Evolutionary conservation across 2,888 invertebrate species (phyloP).

Genomic region (Tenthredo scrophulariae): DNA sequence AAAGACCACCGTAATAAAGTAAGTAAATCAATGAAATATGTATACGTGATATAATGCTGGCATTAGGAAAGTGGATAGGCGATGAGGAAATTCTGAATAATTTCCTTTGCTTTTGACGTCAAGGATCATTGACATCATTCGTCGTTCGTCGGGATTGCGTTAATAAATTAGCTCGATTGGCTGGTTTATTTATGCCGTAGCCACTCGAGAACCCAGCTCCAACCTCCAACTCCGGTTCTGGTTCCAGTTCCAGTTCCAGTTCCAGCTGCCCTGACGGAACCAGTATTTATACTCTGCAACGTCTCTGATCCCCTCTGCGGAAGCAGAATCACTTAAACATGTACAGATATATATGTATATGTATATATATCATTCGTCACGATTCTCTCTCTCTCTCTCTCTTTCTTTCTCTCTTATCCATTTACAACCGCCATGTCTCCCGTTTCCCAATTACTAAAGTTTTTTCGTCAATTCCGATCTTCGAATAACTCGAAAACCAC

Average conservation of each 20-base stretch:
- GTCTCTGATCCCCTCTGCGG: constrained; percentile 21
- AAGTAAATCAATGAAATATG: not conserved
- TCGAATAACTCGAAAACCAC: not conserved
- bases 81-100: constrained; percentile 16
- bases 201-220: constrained; percentile 26
- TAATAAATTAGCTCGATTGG: constrained; percentile 50
- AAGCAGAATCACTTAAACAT: not conserved
- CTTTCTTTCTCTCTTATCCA: not conserved
- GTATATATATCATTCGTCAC: not conserved
- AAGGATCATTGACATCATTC: constrained; percentile 46
- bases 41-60: not conserved
- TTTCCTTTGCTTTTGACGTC: constrained; percentile 49
- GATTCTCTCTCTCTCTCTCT: not conserved
- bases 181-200: constrained; percentile 34
- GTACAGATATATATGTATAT: not conserved
- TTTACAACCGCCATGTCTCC: not conserved
- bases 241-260: not conserved
- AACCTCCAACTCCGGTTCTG: not conserved
- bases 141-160: constrained; percentile 22
- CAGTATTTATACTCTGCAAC: constrained; percentile 5
- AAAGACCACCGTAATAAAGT: not conserved
- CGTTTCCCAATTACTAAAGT: not conserved
- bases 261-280: not conserved
- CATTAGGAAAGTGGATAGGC: not conserved
- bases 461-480: not conserved